Percentiles rank a stretch among this genome's conserved stretches.
Conservation (phyloP, 2,797 vertebrate species). For the Ficedula albicollis region DNA sequence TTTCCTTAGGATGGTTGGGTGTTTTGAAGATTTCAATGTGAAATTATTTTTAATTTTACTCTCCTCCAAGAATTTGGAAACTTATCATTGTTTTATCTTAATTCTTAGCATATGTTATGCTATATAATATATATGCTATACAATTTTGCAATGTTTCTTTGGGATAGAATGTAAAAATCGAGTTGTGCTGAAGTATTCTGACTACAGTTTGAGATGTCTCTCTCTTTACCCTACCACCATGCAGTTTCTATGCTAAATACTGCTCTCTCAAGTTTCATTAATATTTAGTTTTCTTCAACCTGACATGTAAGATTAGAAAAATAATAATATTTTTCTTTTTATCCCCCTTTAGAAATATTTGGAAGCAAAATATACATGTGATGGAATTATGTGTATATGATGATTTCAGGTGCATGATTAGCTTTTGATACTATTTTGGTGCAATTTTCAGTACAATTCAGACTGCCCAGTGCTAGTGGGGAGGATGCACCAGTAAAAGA, state of each 20-base stretch:
- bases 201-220: not conserved
- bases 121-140: no score
- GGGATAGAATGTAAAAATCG: not conserved
- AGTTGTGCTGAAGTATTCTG: not conserved
- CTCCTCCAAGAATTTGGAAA: not conserved
- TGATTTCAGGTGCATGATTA: not conserved
- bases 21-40: not conserved
- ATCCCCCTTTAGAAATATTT: not conserved
- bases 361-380: not conserved
- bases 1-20: not conserved
- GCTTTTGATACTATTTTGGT: not conserved
- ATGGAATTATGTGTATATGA: not conserved
- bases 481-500: not conserved
- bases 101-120: constrained; percentile 36
- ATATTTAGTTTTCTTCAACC: not conserved
- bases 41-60: constrained; percentile 13
- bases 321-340: not conserved
- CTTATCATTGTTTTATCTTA: constrained; percentile 18
- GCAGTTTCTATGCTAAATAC: not conserved
- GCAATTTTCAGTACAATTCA: not conserved
- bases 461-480: not conserved
- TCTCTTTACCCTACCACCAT: not conserved
- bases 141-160: not conserved
- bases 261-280: not conserved
- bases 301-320: not conserved